Percentiles rank a stretch among this genome's conserved stretches.
These are phyloP conservation scores for Coremacera marginata DNA, from an alignment of 2,888 invertebrate species.

Conservation along the genomic window DNA sequence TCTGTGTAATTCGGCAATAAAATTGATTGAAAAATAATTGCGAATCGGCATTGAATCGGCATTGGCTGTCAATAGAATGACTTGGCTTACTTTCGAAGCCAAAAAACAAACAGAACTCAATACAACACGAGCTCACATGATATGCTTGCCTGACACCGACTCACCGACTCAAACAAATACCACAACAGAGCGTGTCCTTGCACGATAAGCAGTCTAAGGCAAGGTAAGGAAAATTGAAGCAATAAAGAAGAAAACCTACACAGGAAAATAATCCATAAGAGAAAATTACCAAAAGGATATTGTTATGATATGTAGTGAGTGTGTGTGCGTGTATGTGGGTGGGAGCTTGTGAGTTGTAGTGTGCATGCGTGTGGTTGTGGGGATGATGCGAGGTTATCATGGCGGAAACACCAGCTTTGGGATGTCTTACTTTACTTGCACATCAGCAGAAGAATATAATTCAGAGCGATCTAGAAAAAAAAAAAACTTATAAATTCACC, in stretches of 20 bases:
- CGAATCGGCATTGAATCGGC: neutral
- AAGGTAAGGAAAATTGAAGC: neutral
- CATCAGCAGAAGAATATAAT: neutral
- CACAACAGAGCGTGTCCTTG: too few species aligned
- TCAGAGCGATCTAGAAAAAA: neutral
- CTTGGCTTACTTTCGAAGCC: neutral
- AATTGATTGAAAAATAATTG: constrained; percentile 9
- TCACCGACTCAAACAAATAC: too few species aligned
- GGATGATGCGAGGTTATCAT: neutral
- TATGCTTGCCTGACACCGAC: too few species aligned
- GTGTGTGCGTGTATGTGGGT: too few species aligned
- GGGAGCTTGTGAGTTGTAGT: too few species aligned
- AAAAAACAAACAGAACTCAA: neutral
- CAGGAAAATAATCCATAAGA: neutral
- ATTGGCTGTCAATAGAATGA: neutral
- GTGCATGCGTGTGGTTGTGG: neutral
- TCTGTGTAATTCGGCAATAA: neutral
- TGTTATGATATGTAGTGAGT: neutral
- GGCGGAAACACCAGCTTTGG: neutral
- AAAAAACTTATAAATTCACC: neutral
- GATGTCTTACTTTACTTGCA: neutral
- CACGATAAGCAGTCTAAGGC: neutral
- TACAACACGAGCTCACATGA: neutral
- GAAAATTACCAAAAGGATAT: constrained; percentile 7
- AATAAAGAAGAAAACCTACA: neutral